Percentiles rank a stretch among this genome's conserved stretches.
These are phyloP conservation scores for Melieria crassipennis DNA, from an alignment of 2,888 invertebrate species.

Conservation along the genomic window DNA sequence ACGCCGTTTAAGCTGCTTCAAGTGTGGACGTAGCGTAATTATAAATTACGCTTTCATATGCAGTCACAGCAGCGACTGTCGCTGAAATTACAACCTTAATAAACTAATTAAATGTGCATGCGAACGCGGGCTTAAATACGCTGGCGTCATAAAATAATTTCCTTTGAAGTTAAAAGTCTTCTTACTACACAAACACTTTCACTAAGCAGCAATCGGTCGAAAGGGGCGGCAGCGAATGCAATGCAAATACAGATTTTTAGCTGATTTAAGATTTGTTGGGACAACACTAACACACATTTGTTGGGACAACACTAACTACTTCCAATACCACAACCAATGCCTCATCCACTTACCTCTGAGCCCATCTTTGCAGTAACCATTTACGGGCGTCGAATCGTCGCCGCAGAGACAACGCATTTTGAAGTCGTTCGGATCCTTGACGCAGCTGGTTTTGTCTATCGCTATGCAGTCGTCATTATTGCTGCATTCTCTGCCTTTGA, in stretches of 20 bases:
- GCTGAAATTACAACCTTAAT: slow-evolving; percentile 22
- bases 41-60: too few species aligned
- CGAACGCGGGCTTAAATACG: slow-evolving; percentile 6
- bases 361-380: slow-evolving; percentile 73
- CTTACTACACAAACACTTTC: too few species aligned
- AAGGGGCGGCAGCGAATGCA: too few species aligned
- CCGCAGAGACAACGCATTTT: slow-evolving; percentile 75
- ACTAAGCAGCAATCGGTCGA: too few species aligned
- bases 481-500: slow-evolving; percentile 72
- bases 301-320: not conserved
- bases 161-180: too few species aligned
- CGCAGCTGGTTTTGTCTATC: slow-evolving; percentile 74
- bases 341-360: slow-evolving; percentile 69
- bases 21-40: too few species aligned
- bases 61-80: not conserved
- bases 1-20: too few species aligned
- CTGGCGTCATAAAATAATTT: slow-evolving; percentile 4
- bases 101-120: slow-evolving; percentile 22
- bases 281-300: too few species aligned
- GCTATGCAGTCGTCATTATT: slow-evolving; percentile 73
- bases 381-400: slow-evolving; percentile 74
- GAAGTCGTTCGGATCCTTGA: slow-evolving; percentile 72
- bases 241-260: not conserved
- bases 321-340: not conserved
- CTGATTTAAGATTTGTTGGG: not conserved